Conservation (phyloP, 2,113 vertebrate species). For the Callipepla californica region DNA sequence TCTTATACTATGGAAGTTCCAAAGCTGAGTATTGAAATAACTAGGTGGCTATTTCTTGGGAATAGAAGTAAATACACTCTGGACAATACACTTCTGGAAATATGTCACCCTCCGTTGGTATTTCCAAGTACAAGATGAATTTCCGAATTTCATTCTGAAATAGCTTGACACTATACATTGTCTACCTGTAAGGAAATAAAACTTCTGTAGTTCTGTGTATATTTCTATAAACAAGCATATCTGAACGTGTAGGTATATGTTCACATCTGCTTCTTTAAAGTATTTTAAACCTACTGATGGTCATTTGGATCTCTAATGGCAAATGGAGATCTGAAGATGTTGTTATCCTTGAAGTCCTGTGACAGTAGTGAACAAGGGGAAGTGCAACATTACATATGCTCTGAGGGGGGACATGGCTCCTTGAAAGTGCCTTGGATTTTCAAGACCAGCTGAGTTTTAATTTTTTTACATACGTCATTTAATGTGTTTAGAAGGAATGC, state of each 20-base stretch:
- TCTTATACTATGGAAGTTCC: neutral
- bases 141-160: neutral
- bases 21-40: neutral
- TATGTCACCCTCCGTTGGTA: accelerated
- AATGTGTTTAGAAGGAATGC: neutral
- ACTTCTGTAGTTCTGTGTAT: neutral
- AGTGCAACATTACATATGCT: neutral
- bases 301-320: neutral
- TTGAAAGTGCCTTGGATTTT: neutral
- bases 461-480: neutral
- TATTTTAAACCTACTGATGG: neutral
- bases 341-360: neutral
- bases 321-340: accelerated
- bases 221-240: accelerated
- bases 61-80: neutral
- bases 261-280: neutral
- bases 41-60: neutral
- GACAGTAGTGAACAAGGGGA: neutral
- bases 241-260: accelerated
- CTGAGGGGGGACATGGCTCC: neutral
- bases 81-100: neutral
- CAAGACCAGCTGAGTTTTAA: neutral
- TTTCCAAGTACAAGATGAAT: neutral
- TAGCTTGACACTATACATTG: neutral
- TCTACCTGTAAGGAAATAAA: neutral